A percentile compares a stretch with the other conserved stretches of the same genome.
Conservation (phyloP, 2,888 invertebrate species). For the Pyrocoelia pectoralis region DNA sequence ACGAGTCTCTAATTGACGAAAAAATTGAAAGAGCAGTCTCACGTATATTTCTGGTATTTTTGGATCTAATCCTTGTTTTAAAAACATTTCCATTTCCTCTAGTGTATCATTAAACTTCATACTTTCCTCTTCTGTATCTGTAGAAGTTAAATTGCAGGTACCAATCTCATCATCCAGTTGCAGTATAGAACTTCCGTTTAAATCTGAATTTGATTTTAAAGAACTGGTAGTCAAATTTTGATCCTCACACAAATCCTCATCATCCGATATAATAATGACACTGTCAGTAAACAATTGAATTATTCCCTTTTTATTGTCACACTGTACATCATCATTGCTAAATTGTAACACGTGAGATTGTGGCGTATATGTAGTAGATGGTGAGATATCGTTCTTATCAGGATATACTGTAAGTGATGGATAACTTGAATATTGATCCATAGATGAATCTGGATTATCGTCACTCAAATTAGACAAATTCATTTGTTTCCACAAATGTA, state of each 20-base stretch:
- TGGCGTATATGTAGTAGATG: neutral
- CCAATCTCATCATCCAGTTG: neutral
- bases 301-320: neutral
- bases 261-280: neutral
- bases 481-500: neutral
- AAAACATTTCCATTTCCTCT: constrained; percentile 36
- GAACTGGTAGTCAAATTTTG: neutral
- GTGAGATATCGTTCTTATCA: no score
- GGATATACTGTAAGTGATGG: no score
- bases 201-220: no score
- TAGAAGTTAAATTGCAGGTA: neutral
- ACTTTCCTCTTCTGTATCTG: neutral
- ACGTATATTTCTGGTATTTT: constrained; percentile 64
- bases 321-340: neutral
- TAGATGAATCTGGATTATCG: constrained; percentile 1
- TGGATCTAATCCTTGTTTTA: constrained; percentile 29
- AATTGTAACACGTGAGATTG: neutral
- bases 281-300: neutral
- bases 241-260: neutral
- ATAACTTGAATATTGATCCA: no score
- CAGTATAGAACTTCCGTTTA: no score
- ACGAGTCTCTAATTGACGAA: constrained; percentile 75
- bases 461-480: constrained; percentile 1
- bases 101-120: constrained; percentile 33
- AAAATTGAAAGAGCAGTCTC: constrained; percentile 90